Percentiles rank a stretch among this genome's conserved stretches.
These are phyloP conservation scores for Ophraella communa DNA, from an alignment of 2,888 invertebrate species.

Conservation along the genomic window DNA sequence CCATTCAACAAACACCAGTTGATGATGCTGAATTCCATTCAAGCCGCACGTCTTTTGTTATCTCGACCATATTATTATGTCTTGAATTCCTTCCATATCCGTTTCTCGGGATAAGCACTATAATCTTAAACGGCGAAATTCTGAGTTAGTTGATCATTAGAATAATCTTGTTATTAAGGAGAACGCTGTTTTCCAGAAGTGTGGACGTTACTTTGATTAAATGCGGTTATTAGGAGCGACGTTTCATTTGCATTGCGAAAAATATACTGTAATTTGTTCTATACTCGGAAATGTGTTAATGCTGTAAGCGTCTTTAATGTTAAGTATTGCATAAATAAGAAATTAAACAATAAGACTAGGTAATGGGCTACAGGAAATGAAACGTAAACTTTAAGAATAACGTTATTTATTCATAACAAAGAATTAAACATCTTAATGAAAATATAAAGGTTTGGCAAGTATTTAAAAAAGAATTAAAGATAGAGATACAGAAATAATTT, in stretches of 20 bases:
- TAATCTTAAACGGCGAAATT: conserved; percentile 35
- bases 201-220: conserved; percentile 23
- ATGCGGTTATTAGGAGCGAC: conserved; percentile 1
- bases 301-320: not conserved
- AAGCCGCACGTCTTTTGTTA: conserved; percentile 39
- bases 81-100: conserved; percentile 41
- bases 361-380: too few species aligned
- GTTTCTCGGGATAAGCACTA: conserved; percentile 36
- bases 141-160: conserved; percentile 31
- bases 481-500: too few species aligned
- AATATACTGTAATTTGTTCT: not conserved
- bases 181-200: conserved; percentile 8
- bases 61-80: conserved; percentile 42
- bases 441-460: too few species aligned
- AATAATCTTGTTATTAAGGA: conserved; percentile 27
- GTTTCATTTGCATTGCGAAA: not conserved
- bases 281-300: not conserved
- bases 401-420: too few species aligned
- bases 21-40: conserved; percentile 29
- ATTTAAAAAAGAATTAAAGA: too few species aligned
- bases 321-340: too few species aligned
- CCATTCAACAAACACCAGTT: conserved; percentile 30
- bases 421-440: too few species aligned
- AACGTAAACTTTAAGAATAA: too few species aligned
- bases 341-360: too few species aligned